These are phyloP conservation scores for Drepana falcataria DNA, from an alignment of 2,888 invertebrate genomes.

Conservation along the genomic window DNA sequence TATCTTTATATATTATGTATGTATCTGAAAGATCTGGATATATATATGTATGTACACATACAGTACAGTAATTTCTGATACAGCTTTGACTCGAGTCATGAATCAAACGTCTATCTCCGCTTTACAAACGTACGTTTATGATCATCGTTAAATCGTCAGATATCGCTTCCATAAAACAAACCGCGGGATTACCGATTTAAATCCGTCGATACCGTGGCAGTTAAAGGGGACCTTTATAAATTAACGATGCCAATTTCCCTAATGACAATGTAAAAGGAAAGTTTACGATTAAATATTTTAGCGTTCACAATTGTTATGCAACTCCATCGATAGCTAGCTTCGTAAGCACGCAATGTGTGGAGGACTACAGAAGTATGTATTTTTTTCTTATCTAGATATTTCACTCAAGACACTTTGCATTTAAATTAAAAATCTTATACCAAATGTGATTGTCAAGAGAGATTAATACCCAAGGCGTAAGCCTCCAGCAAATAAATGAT, in stretches of 20 bases:
- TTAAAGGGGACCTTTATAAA: conserved; percentile 68
- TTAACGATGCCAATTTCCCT: conserved; percentile 75
- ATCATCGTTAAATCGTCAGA: conserved; percentile 58
- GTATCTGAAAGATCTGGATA: too few species aligned
- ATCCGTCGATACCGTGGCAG: conserved; percentile 67
- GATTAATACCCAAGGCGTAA: too few species aligned
- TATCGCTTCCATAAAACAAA: conserved; percentile 70
- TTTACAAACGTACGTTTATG: conserved; percentile 48
- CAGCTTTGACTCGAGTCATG: conserved; percentile 27
- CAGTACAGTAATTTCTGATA: conserved; percentile 18
- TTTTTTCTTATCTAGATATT: too few species aligned
- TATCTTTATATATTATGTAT: too few species aligned
- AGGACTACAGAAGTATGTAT: too few species aligned
- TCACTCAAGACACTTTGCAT: too few species aligned
- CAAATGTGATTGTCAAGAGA: too few species aligned
- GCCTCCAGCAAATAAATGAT: too few species aligned
- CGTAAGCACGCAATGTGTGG: conserved; percentile 7
- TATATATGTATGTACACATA: too few species aligned
- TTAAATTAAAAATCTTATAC: too few species aligned
- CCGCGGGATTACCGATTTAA: conserved; percentile 72
- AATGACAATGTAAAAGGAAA: conserved; percentile 76
- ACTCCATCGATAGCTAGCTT: conserved; percentile 12
- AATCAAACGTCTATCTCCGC: conserved; percentile 43
- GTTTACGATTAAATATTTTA: conserved; percentile 61
- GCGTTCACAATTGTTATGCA: conserved; percentile 48